A percentile compares a stretch with the other conserved stretches of the same genome.
Evolutionary conservation across 2,888 invertebrate genomes (phyloP).

Genomic region (Nineta flava): DNA sequence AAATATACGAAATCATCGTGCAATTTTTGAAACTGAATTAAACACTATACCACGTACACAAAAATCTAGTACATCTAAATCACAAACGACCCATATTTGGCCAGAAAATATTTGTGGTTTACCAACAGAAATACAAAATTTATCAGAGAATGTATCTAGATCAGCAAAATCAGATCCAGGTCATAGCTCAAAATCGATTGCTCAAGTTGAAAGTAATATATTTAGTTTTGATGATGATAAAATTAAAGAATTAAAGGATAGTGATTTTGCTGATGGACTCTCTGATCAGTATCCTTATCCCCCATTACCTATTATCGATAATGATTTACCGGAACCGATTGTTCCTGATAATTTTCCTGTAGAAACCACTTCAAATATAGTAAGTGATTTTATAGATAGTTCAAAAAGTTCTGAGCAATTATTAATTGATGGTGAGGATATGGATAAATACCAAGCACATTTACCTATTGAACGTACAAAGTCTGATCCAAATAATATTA

Average conservation of each 20-base stretch:
- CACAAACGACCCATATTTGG: slow-evolving; percentile 34
- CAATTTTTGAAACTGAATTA: slow-evolving; percentile 33
- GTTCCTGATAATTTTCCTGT: neutral
- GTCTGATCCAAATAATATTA: slow-evolving; percentile 69
- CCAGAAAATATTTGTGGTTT: slow-evolving; percentile 35
- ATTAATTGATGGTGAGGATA: neutral
- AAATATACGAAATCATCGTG: slow-evolving; percentile 34
- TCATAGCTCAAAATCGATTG: slow-evolving; percentile 39
- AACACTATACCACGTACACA: slow-evolving; percentile 28
- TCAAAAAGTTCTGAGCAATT: slow-evolving; percentile 1
- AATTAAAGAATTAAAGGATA: slow-evolving; percentile 52
- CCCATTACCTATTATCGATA: slow-evolving; percentile 4
- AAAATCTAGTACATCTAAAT: slow-evolving; percentile 14
- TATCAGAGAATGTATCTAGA: slow-evolving; percentile 20
- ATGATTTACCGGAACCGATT: neutral
- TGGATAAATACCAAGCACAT: slow-evolving; percentile 24
- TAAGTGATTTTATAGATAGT: neutral
- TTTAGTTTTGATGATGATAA: slow-evolving; percentile 64
- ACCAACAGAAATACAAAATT: slow-evolving; percentile 32
- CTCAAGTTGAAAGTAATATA: slow-evolving; percentile 50
- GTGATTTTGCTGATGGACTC: slow-evolving; percentile 20
- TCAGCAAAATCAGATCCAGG: slow-evolving; percentile 17
- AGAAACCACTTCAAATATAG: neutral
- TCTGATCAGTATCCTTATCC: slow-evolving; percentile 2
- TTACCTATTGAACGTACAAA: slow-evolving; percentile 70